These are phyloP conservation scores for Cantharis rustica DNA, from an alignment of 2,888 invertebrate species.

Conservation along the genomic window DNA sequence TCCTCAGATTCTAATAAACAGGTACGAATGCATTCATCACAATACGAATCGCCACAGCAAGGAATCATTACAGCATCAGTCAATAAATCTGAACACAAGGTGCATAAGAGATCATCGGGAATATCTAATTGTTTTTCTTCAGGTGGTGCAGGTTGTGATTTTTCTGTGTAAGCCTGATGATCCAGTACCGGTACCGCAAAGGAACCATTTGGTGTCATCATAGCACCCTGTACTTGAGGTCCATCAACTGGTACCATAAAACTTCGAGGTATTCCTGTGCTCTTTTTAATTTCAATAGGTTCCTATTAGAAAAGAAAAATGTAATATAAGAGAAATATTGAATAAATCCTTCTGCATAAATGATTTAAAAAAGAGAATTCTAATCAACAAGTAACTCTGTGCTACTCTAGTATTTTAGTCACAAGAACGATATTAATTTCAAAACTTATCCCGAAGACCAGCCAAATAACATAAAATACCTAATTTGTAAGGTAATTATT, in stretches of 20 bases:
- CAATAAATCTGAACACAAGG: slow-evolving; percentile 88
- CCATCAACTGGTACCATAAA: slow-evolving; percentile 94
- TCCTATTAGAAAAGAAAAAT: slow-evolving; percentile 54
- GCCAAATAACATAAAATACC: no score
- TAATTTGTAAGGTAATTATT: no score
- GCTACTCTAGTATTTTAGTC: no score
- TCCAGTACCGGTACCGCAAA: slow-evolving; percentile 89
- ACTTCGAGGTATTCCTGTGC: slow-evolving; percentile 96
- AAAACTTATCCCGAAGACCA: no score
- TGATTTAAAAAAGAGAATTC: no score
- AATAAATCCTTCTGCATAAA: no score
- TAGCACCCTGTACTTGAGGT: slow-evolving; percentile 86
- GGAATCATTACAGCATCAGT: slow-evolving; percentile 97
- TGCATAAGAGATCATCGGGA: slow-evolving; percentile 90
- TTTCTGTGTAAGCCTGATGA: slow-evolving; percentile 79
- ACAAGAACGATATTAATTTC: no score
- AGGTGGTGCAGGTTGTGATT: slow-evolving; percentile 59
- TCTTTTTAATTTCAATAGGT: slow-evolving; percentile 83
- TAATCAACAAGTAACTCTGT: no score
- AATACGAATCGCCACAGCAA: slow-evolving; percentile 97
- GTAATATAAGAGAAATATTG: neutral
- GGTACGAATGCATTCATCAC: slow-evolving; percentile 96
- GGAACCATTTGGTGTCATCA: slow-evolving; percentile 86
- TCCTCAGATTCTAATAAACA: slow-evolving; percentile 90
- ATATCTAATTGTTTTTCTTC: slow-evolving; percentile 71